Percentiles rank a stretch among this genome's conserved stretches.
Conservation (phyloP, 2,797 vertebrate genomes). For the Sylvilagus floridanus region DNA sequence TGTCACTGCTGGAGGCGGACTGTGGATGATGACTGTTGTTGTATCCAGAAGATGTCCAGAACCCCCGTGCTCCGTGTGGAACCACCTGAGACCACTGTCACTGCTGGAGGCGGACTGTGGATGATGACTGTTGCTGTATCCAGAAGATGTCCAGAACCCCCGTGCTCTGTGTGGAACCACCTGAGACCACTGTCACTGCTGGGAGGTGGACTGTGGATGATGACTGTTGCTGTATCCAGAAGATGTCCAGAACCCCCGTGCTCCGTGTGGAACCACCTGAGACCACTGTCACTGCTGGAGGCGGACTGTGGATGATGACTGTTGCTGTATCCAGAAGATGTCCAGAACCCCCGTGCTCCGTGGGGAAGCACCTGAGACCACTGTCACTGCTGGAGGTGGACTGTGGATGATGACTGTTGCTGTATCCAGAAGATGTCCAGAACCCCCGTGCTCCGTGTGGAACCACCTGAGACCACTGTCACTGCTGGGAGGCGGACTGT, state of each 20-base stretch:
- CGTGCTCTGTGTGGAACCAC: neutral
- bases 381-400: neutral
- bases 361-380: neutral
- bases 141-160: neutral
- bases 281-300: neutral
- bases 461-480: neutral
- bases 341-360: neutral
- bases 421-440: neutral
- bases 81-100: neutral
- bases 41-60: neutral
- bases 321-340: conserved; percentile 10
- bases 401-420: conserved; percentile 10
- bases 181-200: neutral
- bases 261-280: neutral
- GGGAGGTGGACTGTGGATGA: too few relatives aligned
- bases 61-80: neutral
- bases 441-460: neutral
- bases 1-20: neutral
- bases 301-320: too few relatives aligned
- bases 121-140: neutral
- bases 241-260: neutral
- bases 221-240: conserved; percentile 4
- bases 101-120: too few relatives aligned
- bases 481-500: too few relatives aligned
- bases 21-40: conserved; percentile 1